Percentiles rank a stretch among this genome's conserved stretches.
These are phyloP conservation scores for Ia io DNA, from an alignment of 2,113 vertebrate species.

Conservation along the genomic window DNA sequence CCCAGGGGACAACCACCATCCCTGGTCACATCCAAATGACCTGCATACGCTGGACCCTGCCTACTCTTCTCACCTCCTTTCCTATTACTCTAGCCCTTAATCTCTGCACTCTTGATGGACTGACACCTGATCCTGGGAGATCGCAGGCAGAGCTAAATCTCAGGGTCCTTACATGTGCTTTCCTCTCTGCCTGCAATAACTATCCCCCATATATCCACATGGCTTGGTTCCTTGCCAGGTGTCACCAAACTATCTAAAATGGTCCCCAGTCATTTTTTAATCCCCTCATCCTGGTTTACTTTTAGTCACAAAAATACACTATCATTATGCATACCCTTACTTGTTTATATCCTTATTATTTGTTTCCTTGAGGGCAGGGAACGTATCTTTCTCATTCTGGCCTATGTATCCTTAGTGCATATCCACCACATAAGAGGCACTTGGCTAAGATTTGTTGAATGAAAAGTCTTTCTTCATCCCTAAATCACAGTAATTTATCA, in stretches of 20 bases:
- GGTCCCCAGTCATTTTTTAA: background rate
- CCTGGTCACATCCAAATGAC: background rate
- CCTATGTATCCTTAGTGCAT: background rate
- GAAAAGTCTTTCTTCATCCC: background rate
- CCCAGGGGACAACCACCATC: background rate
- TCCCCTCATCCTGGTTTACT: background rate
- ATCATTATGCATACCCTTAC: background rate
- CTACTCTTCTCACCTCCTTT: background rate
- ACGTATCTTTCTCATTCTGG: background rate
- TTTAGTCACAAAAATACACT: background rate
- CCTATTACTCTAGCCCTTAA: accelerated
- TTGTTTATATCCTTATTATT: background rate
- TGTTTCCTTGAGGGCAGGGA: background rate
- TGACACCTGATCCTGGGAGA: too few species aligned
- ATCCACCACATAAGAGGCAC: background rate
- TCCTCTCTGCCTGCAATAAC: background rate
- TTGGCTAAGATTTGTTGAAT: background rate
- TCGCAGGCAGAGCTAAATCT: background rate
- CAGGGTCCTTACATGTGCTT: background rate
- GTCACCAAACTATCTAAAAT: background rate
- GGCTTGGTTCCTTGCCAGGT: background rate
- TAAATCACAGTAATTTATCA: background rate
- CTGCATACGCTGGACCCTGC: background rate
- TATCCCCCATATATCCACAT: too few species aligned
- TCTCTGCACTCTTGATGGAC: background rate